Base-by-base conservation (phyloP, 2,888 invertebrate genomes). In the Dioctria linearis region DNA sequence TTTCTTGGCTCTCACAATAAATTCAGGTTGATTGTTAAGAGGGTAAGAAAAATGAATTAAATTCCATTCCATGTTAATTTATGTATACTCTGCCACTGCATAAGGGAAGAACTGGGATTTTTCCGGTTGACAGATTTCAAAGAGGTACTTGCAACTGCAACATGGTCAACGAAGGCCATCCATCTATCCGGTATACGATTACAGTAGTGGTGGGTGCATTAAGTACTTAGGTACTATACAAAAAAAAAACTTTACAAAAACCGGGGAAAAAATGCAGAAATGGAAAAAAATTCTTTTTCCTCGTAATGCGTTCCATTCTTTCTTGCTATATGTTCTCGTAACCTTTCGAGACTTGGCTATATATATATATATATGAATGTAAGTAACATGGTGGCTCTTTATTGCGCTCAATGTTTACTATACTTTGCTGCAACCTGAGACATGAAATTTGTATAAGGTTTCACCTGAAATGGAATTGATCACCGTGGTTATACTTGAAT, bases 391-490 rank as follows among this genome's bases (percentile, higher is more conserved):
- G 25, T 61, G 61, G 61, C 9, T 61, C 25, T 5, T 5, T 59
- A 5, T 59, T 8, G 59, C 25, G 5, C 13, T 59, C 25, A 25
- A 25, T 39, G 61, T 39, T 25, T 25, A 61, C 61, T 61, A 25
- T 25, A 39, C 40, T 61, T 61, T 73, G 25, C 25, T 25, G 73
- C 59, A 76, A 76, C 13, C 46, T 54, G 76, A 76, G 76, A 76
- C 76, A 49, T 39, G 25, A 49, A 76, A 76, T 78, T 78, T 40
- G 65, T 65, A 40, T 78, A 78, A 51, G 78, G 78, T 78, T 78
- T 78, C 78, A 78, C 63, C 37, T 78, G 63, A 49, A 65, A 78
- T 78, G 63, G 65, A 65, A 78, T 78, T 78, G 78, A 78, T 78
- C 65, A 42, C 78, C 65, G 63, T 78, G 78, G 78, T 78, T 40